These are phyloP conservation scores for Hippocampus kuda DNA, from an alignment of 2,797 vertebrate genomes.

Conservation along the genomic window DNA sequence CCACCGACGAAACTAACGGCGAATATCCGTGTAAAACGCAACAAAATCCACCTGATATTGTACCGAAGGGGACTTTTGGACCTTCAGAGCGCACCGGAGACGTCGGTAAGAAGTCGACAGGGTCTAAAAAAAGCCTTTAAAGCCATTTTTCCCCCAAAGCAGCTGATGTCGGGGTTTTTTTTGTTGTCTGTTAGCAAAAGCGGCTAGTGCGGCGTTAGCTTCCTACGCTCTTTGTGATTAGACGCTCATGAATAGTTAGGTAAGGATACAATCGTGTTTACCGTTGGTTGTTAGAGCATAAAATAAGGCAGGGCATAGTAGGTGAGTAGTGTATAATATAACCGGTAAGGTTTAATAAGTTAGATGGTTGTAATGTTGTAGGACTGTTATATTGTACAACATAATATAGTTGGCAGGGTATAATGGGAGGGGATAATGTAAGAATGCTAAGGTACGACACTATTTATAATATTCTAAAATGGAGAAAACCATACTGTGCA, in stretches of 20 bases:
- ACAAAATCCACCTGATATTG: conserved; percentile 21
- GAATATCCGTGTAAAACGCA: conserved; percentile 13
- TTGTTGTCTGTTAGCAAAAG: conserved; percentile 33
- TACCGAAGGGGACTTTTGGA: background rate
- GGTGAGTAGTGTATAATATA: too few relatives aligned
- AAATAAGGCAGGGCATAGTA: too few relatives aligned
- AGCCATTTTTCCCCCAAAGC: background rate
- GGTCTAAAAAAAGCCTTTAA: background rate
- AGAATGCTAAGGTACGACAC: too few relatives aligned
- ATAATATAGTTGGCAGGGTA: too few relatives aligned
- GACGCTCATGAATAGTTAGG: background rate
- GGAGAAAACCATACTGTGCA: too few relatives aligned
- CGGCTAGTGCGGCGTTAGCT: conserved; percentile 33
- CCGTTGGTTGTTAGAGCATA: too few relatives aligned
- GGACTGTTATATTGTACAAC: too few relatives aligned
- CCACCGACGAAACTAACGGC: conserved; percentile 29
- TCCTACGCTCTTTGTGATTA: background rate
- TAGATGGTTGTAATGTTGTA: too few relatives aligned
- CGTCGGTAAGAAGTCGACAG: conserved; percentile 24
- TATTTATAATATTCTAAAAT: too few relatives aligned
- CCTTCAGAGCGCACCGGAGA: background rate
- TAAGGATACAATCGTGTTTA: too few relatives aligned
- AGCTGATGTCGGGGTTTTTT: conserved; percentile 15
- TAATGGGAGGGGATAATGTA: too few relatives aligned
- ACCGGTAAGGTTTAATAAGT: too few relatives aligned